Conservation (phyloP, 2,113 vertebrate genomes). For the Paradoxurus hermaphroditus region DNA sequence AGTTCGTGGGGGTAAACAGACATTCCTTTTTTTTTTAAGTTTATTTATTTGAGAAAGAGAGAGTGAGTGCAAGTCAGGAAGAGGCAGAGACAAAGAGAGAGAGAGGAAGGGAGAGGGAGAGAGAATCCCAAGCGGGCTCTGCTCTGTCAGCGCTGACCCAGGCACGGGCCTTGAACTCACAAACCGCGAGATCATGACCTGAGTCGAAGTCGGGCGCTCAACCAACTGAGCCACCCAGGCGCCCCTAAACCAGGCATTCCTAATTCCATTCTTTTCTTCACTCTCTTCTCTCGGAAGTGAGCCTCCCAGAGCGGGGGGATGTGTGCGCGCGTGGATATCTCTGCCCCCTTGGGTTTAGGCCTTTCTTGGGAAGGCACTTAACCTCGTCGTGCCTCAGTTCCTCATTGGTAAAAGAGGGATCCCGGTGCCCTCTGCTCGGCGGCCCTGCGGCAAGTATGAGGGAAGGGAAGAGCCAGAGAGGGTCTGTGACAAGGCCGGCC, state of each 20-base stretch:
- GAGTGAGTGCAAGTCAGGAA: too few relatives aligned
- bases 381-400: not conserved
- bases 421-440: not conserved
- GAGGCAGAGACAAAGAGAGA: too few relatives aligned
- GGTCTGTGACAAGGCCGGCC: rapidly evolving
- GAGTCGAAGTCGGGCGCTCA: too few relatives aligned
- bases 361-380: not conserved
- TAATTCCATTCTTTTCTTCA: not conserved
- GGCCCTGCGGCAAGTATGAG: not conserved
- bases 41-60: too few relatives aligned
- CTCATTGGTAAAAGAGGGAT: not conserved
- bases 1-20: not conserved
- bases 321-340: not conserved
- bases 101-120: too few relatives aligned
- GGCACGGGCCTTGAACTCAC: too few relatives aligned
- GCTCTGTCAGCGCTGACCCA: too few relatives aligned
- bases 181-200: too few relatives aligned
- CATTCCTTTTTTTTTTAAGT: too few relatives aligned
- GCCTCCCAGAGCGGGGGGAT: not conserved
- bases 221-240: too few relatives aligned
- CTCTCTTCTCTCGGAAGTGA: not conserved
- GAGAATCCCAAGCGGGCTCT: too few relatives aligned
- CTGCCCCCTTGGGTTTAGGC: not conserved
- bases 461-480: not conserved
- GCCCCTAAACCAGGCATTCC: rapidly evolving